Percentiles rank a stretch among this genome's conserved stretches.
These are phyloP conservation scores for Capricornis sumatraensis DNA, from an alignment of 2,113 vertebrate genomes.

Conservation along the genomic window DNA sequence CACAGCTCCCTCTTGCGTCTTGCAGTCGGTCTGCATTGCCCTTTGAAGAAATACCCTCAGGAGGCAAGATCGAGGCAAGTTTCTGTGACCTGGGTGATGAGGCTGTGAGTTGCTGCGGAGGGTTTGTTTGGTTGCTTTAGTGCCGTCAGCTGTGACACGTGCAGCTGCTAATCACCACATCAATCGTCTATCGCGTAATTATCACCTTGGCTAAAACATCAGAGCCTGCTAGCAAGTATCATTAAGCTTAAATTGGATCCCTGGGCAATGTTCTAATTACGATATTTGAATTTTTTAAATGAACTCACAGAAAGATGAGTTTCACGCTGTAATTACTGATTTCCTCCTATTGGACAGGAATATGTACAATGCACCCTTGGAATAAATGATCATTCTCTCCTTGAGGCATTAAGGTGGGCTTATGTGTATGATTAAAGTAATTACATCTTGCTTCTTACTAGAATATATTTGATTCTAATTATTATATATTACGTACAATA, in stretches of 20 bases:
- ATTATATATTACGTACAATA: background rate
- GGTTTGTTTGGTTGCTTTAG: background rate
- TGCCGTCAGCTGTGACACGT: background rate
- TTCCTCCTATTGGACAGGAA: background rate
- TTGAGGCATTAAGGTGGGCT: background rate
- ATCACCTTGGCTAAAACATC: background rate
- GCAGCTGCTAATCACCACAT: background rate
- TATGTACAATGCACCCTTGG: background rate
- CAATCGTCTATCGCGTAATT: background rate
- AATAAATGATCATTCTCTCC: background rate
- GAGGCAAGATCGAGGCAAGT: background rate
- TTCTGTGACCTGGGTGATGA: background rate
- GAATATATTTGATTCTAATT: background rate
- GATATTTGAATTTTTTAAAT: slow-evolving; percentile 30
- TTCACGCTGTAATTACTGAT: background rate
- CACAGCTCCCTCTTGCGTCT: background rate
- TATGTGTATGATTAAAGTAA: background rate
- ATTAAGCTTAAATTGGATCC: slow-evolving; percentile 24
- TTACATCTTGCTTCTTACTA: background rate
- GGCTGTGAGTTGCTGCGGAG: background rate
- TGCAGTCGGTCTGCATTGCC: background rate
- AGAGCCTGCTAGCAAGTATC: background rate
- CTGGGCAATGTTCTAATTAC: slow-evolving; percentile 31
- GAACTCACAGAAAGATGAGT: background rate
- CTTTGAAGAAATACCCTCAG: background rate